Percentiles rank a stretch among this genome's conserved stretches.
Evolutionary conservation across 2,888 invertebrate species (phyloP).

Genomic region (Pteria penguin): DNA sequence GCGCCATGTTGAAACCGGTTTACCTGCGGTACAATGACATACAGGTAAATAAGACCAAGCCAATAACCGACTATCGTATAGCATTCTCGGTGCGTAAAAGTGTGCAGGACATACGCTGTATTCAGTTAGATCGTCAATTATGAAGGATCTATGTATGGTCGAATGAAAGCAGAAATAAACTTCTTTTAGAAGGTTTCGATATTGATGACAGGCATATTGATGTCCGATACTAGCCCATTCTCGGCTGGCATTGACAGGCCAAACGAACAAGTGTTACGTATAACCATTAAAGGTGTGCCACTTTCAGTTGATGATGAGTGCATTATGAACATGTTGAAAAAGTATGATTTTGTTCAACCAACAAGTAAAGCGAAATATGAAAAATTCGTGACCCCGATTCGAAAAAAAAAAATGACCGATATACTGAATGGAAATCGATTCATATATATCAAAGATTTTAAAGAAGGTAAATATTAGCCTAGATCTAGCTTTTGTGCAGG

Average conservation of each 20-base stretch:
- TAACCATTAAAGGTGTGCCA: neutral
- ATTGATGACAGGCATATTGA: neutral
- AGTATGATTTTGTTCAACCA: neutral
- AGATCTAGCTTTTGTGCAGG: neutral
- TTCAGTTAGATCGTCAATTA: too few species aligned
- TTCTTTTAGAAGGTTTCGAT: neutral
- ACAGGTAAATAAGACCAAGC: too few species aligned
- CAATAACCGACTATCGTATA: too few species aligned
- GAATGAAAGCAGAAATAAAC: too few species aligned
- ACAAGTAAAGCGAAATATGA: neutral
- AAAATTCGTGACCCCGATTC: neutral
- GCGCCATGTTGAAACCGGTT: too few species aligned
- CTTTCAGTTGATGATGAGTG: neutral
- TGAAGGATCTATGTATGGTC: too few species aligned
- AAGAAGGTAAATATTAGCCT: neutral
- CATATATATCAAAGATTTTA: neutral
- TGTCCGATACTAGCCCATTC: neutral
- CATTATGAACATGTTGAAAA: neutral
- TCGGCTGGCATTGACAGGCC: neutral
- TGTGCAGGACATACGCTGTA: too few species aligned
- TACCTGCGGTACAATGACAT: too few species aligned
- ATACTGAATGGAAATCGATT: neutral
- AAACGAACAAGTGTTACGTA: neutral
- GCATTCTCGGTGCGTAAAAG: too few species aligned
- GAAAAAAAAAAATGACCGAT: neutral